Conservation (phyloP, 2,113 vertebrate genomes). For the Channa argus region DNA sequence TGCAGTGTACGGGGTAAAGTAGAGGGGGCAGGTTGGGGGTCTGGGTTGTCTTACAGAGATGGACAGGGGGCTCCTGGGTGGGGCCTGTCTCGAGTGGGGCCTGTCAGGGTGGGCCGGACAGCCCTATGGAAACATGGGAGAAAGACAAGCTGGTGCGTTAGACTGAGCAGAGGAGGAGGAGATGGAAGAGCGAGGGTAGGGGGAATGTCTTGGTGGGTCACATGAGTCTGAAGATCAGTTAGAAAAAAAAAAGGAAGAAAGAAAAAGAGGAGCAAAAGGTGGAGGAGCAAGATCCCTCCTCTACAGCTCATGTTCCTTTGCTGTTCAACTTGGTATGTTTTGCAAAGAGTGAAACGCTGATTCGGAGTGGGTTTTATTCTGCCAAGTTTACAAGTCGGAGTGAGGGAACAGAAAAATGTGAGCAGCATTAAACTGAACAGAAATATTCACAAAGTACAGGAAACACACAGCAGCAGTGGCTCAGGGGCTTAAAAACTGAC, state of each 20-base stretch:
- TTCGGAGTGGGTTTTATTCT: background rate
- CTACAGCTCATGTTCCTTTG: background rate
- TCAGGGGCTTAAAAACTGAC: background rate
- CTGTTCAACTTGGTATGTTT: conserved; percentile 15
- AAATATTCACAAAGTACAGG: conserved; percentile 48
- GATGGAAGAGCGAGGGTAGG: background rate
- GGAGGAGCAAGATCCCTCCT: background rate
- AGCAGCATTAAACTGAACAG: conserved; percentile 48
- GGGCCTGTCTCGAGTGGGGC: conserved; percentile 83
- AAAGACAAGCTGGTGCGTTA: conserved; percentile 76
- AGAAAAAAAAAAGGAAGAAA: background rate
- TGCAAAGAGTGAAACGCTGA: background rate
- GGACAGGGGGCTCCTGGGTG: conserved; percentile 84
- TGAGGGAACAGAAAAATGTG: conserved; percentile 38
- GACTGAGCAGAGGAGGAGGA: conserved; percentile 45
- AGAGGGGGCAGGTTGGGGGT: conserved; percentile 48
- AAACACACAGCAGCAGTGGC: conserved; percentile 57
- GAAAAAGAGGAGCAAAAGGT: background rate
- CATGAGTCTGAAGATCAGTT: background rate
- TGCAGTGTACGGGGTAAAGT: conserved; percentile 10
- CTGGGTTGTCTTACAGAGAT: conserved; percentile 83
- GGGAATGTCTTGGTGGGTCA: background rate
- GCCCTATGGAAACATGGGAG: conserved; percentile 82
- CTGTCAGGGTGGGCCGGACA: conserved; percentile 82
- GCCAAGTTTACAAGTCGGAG: conserved; percentile 4